Conservation (phyloP, 2,113 vertebrate species). For the Paracanthobrama guichenoti region DNA sequence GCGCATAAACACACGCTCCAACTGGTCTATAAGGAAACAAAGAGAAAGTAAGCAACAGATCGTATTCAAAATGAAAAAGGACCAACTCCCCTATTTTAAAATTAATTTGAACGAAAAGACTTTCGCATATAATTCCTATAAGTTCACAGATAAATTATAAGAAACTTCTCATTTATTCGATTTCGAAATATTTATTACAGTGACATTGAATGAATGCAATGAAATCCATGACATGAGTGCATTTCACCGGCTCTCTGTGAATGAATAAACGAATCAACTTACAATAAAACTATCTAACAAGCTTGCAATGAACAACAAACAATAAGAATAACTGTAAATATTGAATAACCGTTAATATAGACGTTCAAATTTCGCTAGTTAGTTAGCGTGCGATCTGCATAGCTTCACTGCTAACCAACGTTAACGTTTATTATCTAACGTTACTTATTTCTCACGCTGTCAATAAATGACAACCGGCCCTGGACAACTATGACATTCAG, state of each 20-base stretch:
- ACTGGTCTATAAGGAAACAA: slow-evolving; percentile 81
- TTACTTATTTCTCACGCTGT: background rate
- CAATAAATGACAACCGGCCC: background rate
- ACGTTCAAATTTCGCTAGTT: background rate
- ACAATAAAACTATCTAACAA: background rate
- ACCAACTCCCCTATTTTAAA: background rate
- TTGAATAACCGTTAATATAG: background rate
- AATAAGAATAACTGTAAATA: background rate
- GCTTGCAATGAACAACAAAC: background rate
- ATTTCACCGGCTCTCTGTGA: background rate
- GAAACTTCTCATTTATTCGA: background rate
- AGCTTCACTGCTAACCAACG: slow-evolving; percentile 18
- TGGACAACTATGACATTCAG: background rate
- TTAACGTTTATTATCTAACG: slow-evolving; percentile 1
- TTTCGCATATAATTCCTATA: background rate
- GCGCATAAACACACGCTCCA: slow-evolving; percentile 97
- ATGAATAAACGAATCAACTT: background rate
- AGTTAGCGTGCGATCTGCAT: slow-evolving; percentile 35
- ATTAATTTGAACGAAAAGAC: background rate
- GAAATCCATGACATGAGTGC: background rate
- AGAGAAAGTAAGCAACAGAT: background rate
- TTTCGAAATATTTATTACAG: background rate
- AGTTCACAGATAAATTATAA: background rate
- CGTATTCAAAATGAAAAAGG: background rate
- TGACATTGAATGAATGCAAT: background rate